Evolutionary conservation across 2,113 vertebrate genomes (phyloP).

Genomic region (Corythaixoides concolor): DNA sequence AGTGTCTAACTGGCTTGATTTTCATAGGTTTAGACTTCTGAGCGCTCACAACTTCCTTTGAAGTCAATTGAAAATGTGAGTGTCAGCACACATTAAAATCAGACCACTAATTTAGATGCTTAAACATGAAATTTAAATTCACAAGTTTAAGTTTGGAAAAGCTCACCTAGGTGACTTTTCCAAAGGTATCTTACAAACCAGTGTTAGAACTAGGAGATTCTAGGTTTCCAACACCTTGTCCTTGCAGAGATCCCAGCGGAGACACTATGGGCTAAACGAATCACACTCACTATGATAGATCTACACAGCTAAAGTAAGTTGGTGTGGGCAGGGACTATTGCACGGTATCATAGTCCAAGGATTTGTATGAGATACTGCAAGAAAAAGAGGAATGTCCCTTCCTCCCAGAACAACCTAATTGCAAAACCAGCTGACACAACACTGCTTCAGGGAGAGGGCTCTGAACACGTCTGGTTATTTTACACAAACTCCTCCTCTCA

Average conservation of each 20-base stretch:
- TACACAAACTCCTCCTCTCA: neutral
- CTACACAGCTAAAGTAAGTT: neutral
- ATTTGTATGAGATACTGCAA: neutral
- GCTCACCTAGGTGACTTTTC: neutral
- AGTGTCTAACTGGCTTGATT: constrained; percentile 57
- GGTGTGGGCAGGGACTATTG: neutral
- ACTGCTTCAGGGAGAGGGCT: neutral
- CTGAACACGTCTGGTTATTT: neutral
- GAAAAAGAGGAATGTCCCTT: neutral
- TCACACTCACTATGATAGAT: neutral
- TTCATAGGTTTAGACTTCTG: constrained; percentile 70
- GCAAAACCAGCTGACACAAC: neutral
- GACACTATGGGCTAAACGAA: neutral
- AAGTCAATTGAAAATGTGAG: constrained; percentile 54
- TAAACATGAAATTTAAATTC: constrained; percentile 45
- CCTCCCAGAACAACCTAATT: neutral
- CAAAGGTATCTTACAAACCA: neutral
- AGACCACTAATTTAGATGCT: constrained; percentile 65
- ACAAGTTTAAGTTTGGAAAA: constrained; percentile 26
- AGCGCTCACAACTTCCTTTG: constrained; percentile 44
- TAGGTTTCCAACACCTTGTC: neutral
- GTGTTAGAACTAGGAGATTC: neutral
- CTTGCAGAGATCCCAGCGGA: neutral
- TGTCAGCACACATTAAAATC: constrained; percentile 67
- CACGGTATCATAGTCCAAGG: neutral